Base-by-base conservation (phyloP, 2,113 vertebrate genomes). In the Callorhinus ursinus region DNA sequence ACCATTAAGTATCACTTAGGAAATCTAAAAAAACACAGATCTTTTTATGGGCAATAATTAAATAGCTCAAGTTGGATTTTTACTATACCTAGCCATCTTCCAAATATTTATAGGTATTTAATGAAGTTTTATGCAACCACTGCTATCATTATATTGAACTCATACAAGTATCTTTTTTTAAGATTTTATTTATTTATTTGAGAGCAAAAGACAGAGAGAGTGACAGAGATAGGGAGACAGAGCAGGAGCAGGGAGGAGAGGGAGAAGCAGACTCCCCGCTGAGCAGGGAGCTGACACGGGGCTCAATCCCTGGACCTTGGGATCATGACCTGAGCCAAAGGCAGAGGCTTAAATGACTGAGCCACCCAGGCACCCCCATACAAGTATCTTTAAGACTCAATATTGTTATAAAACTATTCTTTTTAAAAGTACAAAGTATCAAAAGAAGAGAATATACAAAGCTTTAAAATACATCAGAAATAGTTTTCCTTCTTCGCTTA, bases 351-450 rank as follows among this genome's bases (percentile, higher is more conserved):
- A 33, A 67, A 31, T 31, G 31, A 67, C 31, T 33, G 31, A 67
- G 31, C 63, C 63, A 67, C 63, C 28, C 63, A 67, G 31, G 63
- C 14, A 2, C 14, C 28, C 5, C 31, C 21, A 91, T 28, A 59
- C 77, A 89, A 22, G 24, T 61, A 71, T 55, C 24, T 72, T 39
- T 9, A 97, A 85, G 19, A 69, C 13, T 76, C 53, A 61, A 65
- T 46, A 42, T 51, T 51, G 10, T 36, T 19, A 76, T n/a, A 57
- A 97, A 90, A 88, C 7, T 74, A 31, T 82, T 79, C 3, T 65
- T 94, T 96, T 74, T 90, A 18, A 87, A 94, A 84, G 18, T 51
- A 91, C 22, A 84, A 84, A 74, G 46, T 90, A 79, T 49, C 14
- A 39, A 46, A 53, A 76, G 15, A 74, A 92, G 15, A 95, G 89